These are phyloP conservation scores for Chloromyia formosa DNA, from an alignment of 2,888 invertebrate species.

Conservation along the genomic window DNA sequence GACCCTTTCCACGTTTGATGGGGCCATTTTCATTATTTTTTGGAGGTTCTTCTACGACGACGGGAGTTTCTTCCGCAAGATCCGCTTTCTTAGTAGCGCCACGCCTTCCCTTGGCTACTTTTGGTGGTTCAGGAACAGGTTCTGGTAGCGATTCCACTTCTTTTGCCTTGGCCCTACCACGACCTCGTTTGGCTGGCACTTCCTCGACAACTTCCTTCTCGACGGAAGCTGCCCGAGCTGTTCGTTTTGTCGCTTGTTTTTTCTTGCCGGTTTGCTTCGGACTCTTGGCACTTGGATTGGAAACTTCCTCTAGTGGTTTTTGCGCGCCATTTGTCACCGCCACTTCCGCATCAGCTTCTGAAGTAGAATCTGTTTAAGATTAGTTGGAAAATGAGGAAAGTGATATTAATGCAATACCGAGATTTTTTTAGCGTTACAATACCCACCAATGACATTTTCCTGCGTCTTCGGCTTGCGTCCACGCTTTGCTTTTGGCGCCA, in stretches of 20 bases:
- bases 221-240: background rate
- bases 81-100: conserved; percentile 17
- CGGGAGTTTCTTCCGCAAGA: background rate
- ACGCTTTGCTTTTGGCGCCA: conserved; percentile 28
- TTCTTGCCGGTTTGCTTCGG: background rate
- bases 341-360: background rate
- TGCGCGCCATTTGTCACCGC: background rate
- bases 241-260: background rate
- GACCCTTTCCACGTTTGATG: conserved; percentile 2
- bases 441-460: conserved; percentile 36
- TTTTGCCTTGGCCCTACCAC: background rate
- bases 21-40: background rate
- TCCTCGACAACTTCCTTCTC: background rate
- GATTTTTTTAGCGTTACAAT: too few relatives aligned
- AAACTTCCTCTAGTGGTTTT: background rate
- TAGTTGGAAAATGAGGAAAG: background rate
- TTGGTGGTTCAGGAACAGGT: background rate
- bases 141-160: background rate
- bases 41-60: background rate
- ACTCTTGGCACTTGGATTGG: background rate
- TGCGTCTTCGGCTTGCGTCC: background rate
- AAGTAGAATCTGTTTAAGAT: conserved; percentile 18
- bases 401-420: too few relatives aligned
- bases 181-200: conserved; percentile 16
- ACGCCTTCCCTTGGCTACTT: background rate